Evolutionary conservation across 2,888 invertebrate species (phyloP), one percentile per base, ranked within the genome.

Genomic region (Dryocosmus kuriphilus): DNA sequence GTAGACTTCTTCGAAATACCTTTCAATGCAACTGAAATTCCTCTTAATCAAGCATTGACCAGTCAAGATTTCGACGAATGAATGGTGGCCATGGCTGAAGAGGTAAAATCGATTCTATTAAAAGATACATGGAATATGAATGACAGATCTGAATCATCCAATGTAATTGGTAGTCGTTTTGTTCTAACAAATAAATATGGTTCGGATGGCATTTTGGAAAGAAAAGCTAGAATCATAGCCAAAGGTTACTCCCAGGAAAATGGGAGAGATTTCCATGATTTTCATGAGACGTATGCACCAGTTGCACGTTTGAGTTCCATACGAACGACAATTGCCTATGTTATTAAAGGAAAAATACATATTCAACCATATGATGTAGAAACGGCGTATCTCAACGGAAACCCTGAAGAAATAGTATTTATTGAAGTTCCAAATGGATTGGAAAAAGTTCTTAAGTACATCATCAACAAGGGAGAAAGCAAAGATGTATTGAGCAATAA

Each of bases 371-470:
- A 84, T 16, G 85, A 86, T 51, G 77, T 86, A 8, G 78, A 80
- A 0, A 85, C 83, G 2, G 85, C 85, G 1, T 87, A 84, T 55
- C 71, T 87, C 1, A 85, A 86, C 65, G 86, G 86, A 9, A 51
- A 74, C 0, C 57, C 82, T 0, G 78, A 80, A 24, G 80, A 76
- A n/a, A 3, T 55, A 4, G 55, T 84, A 1, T 80, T 55, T 19
- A 85, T 86, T 84, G 76, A 84, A 57, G 67, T 67, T n/a, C 86
- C 85, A 0, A 65, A 61, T 0, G 60, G 62, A 19, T 35, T 79
- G 6, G 51, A 67, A 35, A 77, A 77, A 16, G n/a, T 61, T 3
- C 75, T 82, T 4, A 14, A 76, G 8, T 57, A 60, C 35, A 79
- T 80, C 1, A 63, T 78, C 22, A 14, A 55, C 19, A 35, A 55